Percentiles rank a stretch among this genome's conserved stretches.
Conservation (phyloP, 2,113 vertebrate genomes). For the Polypterus bichir region DNA sequence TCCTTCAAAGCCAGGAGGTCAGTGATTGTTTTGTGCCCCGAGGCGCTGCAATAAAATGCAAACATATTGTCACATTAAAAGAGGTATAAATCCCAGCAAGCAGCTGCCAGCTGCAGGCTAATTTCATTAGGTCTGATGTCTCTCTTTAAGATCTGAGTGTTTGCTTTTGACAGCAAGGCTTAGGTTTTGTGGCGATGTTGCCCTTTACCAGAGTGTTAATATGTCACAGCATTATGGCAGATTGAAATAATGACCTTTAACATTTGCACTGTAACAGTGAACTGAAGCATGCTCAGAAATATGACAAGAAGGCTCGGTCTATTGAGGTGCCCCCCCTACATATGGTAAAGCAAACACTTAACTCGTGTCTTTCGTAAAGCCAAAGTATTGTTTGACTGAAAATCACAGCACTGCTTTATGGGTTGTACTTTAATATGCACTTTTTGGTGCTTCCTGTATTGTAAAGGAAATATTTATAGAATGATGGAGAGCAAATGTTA, state of each 20-base stretch:
- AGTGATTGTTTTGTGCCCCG: slow-evolving; percentile 1
- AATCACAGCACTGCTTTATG: no score
- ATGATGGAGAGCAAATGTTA: no score
- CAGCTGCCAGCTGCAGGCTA: slow-evolving; percentile 6
- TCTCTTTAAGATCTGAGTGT: slow-evolving; percentile 1
- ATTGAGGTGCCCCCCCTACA: no score
- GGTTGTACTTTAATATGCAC: no score
- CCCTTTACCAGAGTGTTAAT: neutral
- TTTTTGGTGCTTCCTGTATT: no score
- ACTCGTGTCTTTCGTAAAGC: no score
- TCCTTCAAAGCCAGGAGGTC: neutral
- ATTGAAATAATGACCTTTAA: neutral
- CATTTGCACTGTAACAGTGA: neutral
- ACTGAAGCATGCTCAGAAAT: no score
- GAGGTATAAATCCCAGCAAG: slow-evolving; percentile 14
- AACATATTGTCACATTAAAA: slow-evolving; percentile 14
- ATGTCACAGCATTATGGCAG: neutral
- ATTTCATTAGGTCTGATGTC: slow-evolving; percentile 17
- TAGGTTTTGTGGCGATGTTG: neutral
- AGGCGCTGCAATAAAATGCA: slow-evolving; percentile 14
- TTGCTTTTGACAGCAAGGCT: neutral
- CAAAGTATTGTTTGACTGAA: no score
- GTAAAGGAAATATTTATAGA: no score
- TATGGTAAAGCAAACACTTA: no score
- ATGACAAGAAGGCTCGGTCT: no score